Evolutionary conservation across 1,140 invertebrate species (phyloP).

Genomic region (Melanaphis sacchari): DNA sequence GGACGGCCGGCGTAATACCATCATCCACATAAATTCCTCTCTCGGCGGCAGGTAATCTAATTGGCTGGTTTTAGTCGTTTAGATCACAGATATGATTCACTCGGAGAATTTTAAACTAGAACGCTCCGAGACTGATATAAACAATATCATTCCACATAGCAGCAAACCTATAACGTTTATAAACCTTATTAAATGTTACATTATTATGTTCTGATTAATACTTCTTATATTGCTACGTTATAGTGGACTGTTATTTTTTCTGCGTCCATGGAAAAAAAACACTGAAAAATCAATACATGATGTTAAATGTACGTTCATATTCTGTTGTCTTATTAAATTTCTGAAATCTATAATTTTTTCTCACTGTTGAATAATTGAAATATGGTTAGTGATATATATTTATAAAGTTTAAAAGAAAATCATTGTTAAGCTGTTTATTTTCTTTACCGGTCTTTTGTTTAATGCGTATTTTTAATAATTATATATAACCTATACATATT

Average conservation of each 20-base stretch:
- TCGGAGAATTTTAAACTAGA: constrained; percentile 13
- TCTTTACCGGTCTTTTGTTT: not conserved
- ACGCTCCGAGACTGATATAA: not conserved
- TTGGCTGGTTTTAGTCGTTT: not conserved
- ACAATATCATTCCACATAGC: not conserved
- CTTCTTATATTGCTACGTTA: not conserved
- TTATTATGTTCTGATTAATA: not conserved
- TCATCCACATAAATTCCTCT: constrained; percentile 18
- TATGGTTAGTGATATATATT: not conserved
- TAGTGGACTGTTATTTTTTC: not conserved
- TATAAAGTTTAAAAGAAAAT: not conserved
- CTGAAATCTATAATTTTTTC: not conserved
- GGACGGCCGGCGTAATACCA: not conserved
- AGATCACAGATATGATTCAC: constrained; percentile 25
- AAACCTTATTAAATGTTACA: not conserved
- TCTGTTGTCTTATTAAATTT: not conserved
- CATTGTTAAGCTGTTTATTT: not conserved
- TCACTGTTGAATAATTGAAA: not conserved
- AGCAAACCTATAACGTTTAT: not conserved
- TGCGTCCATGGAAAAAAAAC: not conserved
- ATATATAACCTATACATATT: not conserved
- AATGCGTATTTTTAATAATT: not conserved
- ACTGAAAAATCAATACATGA: not conserved
- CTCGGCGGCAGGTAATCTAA: not conserved
- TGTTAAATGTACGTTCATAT: not conserved